Evolutionary conservation across 2,113 vertebrate genomes (phyloP).

Genomic region (Cottus gobio): DNA sequence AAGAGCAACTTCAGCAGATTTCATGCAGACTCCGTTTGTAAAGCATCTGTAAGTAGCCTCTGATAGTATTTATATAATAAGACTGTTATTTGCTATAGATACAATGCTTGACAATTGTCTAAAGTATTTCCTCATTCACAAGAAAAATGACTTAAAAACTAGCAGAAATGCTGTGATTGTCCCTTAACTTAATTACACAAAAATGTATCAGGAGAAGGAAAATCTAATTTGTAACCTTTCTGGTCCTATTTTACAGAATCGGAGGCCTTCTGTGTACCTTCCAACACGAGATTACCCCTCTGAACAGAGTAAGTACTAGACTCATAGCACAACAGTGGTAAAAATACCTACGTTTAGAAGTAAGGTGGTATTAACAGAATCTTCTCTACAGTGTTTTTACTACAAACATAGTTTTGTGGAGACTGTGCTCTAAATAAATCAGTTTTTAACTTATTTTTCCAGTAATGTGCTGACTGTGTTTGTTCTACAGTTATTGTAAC

Average conservation of each 20-base stretch:
- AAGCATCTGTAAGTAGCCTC: conserved; percentile 92
- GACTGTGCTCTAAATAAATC: neutral
- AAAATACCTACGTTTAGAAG: neutral
- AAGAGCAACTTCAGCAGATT: conserved; percentile 99
- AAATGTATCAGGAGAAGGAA: neutral
- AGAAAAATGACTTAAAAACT: neutral
- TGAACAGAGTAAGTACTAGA: conserved; percentile 91
- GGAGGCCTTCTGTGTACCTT: conserved; percentile 95
- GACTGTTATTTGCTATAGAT: neutral
- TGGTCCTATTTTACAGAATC: conserved; percentile 84
- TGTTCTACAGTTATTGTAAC: conserved; percentile 93
- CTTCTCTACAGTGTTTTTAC: neutral
- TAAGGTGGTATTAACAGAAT: neutral
- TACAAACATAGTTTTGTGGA: neutral
- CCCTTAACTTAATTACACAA: neutral
- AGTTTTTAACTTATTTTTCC: neutral
- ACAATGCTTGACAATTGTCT: neutral
- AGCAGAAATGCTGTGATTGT: neutral
- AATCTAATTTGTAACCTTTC: neutral
- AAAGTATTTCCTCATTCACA: neutral
- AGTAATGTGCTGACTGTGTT: conserved; percentile 23
- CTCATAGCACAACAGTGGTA: neutral
- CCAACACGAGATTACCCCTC: conserved; percentile 96
- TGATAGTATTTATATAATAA: neutral
- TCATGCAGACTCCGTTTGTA: conserved; percentile 98